Evolutionary conservation across 2,888 invertebrate species (phyloP).

Genomic region (Cataglyphis albicans): DNA sequence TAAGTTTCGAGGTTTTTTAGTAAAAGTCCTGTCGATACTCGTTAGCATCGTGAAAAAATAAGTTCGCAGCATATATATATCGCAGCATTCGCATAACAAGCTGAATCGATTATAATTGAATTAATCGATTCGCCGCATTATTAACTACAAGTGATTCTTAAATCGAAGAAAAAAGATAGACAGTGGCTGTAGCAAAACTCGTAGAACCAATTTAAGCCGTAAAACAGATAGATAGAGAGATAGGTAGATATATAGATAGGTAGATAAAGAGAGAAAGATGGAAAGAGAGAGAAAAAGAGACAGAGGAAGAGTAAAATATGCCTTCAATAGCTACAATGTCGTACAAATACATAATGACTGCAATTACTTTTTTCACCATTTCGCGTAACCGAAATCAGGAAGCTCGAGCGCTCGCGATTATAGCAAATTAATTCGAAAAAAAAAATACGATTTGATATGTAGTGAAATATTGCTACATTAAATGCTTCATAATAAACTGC

Average conservation of each 20-base stretch:
- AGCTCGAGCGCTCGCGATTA: conserved; percentile 16
- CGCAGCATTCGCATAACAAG: conserved; percentile 57
- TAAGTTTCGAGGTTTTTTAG: conserved; percentile 61
- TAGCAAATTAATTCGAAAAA: conserved; percentile 26
- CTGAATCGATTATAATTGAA: conserved; percentile 44
- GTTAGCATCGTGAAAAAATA: conserved; percentile 47
- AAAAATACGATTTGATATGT: conserved; percentile 1
- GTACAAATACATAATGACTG: conserved; percentile 36
- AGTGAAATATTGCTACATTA: conserved; percentile 21
- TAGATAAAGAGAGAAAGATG: conserved; percentile 24
- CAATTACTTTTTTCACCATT: conserved; percentile 23
- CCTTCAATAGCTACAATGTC: conserved; percentile 56
- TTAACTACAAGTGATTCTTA: conserved; percentile 50
- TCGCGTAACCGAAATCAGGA: conserved; percentile 21
- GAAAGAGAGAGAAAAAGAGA: conserved; percentile 16
- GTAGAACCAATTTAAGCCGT: conserved; percentile 62
- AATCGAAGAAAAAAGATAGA: conserved; percentile 81
- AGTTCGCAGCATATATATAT: conserved; percentile 45
- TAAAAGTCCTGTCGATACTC: conserved; percentile 48
- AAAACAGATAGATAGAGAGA: conserved; percentile 57
- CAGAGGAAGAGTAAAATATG: conserved; percentile 57
- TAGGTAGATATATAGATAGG: conserved; percentile 9
- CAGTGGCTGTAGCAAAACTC: conserved; percentile 78
- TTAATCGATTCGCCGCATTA: conserved; percentile 58
- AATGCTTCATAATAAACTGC: conserved; percentile 1